Evolutionary conservation across 2,888 invertebrate genomes (phyloP), one percentile per base, ranked within the genome.

Genomic region (Thumatha senex): DNA sequence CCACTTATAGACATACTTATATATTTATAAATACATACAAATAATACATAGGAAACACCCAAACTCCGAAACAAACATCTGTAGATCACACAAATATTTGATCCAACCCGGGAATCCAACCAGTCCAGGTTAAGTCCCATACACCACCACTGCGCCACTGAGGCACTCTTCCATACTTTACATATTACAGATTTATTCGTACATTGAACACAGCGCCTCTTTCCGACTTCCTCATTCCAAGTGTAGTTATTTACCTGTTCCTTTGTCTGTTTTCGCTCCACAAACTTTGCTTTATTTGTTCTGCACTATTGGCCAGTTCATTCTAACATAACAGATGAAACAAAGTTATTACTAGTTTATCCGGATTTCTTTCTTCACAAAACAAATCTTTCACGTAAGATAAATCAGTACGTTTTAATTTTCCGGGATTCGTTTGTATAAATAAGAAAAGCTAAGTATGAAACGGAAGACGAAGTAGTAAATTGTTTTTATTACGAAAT

Each of bases 181-280:
- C 11, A 10, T 40, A 40, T 30, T 10, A 61, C 51, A 54, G 58
- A 64, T 77, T 72, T 72, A 75, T 71, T 72, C 74, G 64, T 63
- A 63, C 69, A 74, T 74, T 73, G 64, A 70, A 76, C 76, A 81
- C 76, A 74, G 77, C 11, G 36, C 29, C 8, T 38, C 38, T 38
- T 30, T 38, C 15, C 15, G 12, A 80, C 80, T 85, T 80, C 77
- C 81, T 73, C 72, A 71, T 70, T 69, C 76, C 76, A 69, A 80
- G 81, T 82, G 80, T 81, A 77, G 81, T 84, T 84, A 82, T 82
- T 84, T 88, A 87, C 89, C 89, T 89, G 87, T 86, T 82, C 85
- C 86, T 86, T 88, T 88, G 87, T 89, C 86, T 89, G 83, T 87
- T 89, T 81, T 84, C 85, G 87, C 85, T 86, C 72, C 82, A 86